These are phyloP conservation scores for Exephanes ischioxanthus DNA, from an alignment of 2,888 invertebrate genomes.

Conservation along the genomic window DNA sequence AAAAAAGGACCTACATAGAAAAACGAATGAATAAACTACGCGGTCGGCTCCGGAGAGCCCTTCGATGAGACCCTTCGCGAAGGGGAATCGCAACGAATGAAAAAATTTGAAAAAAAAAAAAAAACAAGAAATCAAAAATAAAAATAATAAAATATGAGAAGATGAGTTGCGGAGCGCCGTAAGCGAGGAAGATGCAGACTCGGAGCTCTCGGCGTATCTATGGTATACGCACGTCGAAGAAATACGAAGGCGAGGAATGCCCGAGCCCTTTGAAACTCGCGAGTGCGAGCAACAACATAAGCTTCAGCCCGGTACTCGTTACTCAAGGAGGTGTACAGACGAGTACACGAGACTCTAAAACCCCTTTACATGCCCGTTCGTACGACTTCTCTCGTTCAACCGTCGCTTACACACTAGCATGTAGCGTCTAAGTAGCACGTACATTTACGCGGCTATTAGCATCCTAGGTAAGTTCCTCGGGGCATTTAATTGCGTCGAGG, in stretches of 20 bases:
- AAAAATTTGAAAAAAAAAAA: background rate
- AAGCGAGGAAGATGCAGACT: constrained; percentile 14
- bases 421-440: constrained; percentile 40
- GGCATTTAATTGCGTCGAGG: constrained; percentile 56
- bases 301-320: constrained; percentile 30
- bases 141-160: constrained; percentile 23
- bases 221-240: constrained; percentile 5
- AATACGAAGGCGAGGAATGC: background rate
- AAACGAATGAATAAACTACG: background rate
- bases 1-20: background rate
- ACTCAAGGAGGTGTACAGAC: constrained; percentile 28
- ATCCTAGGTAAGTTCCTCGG: constrained; percentile 41
- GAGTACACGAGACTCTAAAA: constrained; percentile 39
- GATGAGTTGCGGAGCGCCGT: constrained; percentile 14
- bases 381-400: constrained; percentile 1
- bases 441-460: constrained; percentile 56
- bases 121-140: background rate
- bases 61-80: background rate
- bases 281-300: constrained; percentile 10
- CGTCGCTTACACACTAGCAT: constrained; percentile 4
- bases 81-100: background rate
- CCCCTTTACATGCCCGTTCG: background rate
- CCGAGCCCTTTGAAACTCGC: background rate
- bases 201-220: background rate
- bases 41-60: background rate